These are phyloP conservation scores for Linyphia triangularis DNA, from an alignment of 2,888 invertebrate species.

Conservation along the genomic window DNA sequence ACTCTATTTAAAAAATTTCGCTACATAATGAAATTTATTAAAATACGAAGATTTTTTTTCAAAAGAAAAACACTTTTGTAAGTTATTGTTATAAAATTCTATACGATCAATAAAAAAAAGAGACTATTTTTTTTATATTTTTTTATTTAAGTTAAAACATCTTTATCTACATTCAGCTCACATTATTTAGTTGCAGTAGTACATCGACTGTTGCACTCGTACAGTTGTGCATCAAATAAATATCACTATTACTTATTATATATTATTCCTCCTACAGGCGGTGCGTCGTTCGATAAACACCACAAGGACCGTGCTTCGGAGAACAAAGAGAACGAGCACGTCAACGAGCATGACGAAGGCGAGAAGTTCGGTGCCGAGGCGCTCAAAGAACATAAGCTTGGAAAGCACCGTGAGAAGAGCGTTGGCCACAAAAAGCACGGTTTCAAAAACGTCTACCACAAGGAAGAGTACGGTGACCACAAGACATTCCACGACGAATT, in stretches of 20 bases:
- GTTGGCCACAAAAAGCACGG: constrained; percentile 72
- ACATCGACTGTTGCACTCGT: not conserved
- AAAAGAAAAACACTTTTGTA: not conserved
- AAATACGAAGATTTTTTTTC: not conserved
- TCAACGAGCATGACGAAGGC: constrained; percentile 42
- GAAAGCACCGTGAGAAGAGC: constrained; percentile 69
- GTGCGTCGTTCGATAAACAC: constrained; percentile 55
- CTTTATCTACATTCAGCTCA: too few relatives aligned
- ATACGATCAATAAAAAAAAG: too few relatives aligned
- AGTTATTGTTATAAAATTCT: too few relatives aligned
- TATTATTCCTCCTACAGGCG: constrained; percentile 4
- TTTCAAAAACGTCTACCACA: constrained; percentile 75
- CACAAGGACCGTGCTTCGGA: constrained; percentile 31
- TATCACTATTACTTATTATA: not conserved
- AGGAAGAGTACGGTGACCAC: constrained; percentile 75
- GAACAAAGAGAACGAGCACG: constrained; percentile 53
- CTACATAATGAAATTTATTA: too few relatives aligned
- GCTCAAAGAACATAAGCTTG: constrained; percentile 63
- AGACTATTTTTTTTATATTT: too few relatives aligned
- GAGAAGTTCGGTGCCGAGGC: constrained; percentile 62
- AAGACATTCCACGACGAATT: constrained; percentile 75
- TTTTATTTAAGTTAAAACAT: too few relatives aligned
- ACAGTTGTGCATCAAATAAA: not conserved
- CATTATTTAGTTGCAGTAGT: too few relatives aligned
- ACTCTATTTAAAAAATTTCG: too few relatives aligned